phyloP scores from a whole-genome alignment of 2,888 invertebrate species.

The Troilus luridus region DNA sequence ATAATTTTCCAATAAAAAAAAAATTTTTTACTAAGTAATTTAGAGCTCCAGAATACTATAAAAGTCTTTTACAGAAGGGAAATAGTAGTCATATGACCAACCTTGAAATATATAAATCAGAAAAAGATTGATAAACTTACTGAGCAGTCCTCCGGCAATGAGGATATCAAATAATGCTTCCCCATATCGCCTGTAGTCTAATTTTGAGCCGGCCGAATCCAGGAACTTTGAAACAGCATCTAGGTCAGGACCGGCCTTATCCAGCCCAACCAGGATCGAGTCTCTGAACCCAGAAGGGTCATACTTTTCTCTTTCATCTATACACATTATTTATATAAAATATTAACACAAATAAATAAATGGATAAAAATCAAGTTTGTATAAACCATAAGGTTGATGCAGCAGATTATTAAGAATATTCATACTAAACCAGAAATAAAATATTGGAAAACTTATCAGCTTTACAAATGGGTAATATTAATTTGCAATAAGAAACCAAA shows the following conservation, averaged over 20 bases:
- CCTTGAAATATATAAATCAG: background rate
- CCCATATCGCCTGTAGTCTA: conserved; percentile 98
- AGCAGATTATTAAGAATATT: no score
- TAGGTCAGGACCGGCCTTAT: conserved; percentile 94
- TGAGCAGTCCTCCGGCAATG: conserved; percentile 96
- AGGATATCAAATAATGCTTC: conserved; percentile 98
- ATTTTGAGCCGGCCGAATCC: conserved; percentile 94
- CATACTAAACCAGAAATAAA: background rate
- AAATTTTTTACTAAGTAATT: no score
- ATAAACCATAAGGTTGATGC: background rate
- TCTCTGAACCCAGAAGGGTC: conserved; percentile 99
- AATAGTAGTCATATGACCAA: no score
- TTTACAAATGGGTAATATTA: background rate
- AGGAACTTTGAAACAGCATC: conserved; percentile 96
- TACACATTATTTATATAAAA: conserved; percentile 65
- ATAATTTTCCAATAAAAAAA: no score
- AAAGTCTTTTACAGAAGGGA: no score
- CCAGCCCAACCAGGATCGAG: conserved; percentile 94
- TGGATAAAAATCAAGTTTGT: no score
- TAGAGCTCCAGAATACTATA: no score
- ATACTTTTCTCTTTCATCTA: conserved; percentile 99
- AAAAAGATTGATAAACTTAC: conserved; percentile 71
- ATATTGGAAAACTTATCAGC: background rate
- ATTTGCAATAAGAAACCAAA: background rate
- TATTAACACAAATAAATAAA: background rate